Conservation (phyloP, 2,797 vertebrate species). For the Acanthurus lineatus region DNA sequence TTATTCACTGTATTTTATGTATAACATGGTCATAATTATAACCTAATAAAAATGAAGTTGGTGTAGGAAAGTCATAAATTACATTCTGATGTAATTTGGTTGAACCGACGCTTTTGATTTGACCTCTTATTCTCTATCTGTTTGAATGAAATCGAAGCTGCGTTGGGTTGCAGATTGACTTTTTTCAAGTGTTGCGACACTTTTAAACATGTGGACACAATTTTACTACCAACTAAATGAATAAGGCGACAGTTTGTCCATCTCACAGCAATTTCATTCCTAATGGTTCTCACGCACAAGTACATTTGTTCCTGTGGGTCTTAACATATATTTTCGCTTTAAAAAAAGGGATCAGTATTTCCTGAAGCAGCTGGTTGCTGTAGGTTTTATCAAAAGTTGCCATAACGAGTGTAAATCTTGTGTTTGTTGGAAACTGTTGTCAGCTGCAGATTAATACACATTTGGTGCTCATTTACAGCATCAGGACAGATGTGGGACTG, state of each 20-base stretch:
- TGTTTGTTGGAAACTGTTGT: background rate
- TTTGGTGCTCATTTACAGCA: background rate
- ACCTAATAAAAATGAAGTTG: background rate
- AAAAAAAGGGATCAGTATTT: background rate
- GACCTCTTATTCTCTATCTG: background rate
- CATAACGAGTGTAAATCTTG: background rate
- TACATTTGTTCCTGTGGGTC: background rate
- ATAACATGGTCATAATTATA: too few species aligned
- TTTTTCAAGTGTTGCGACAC: too few species aligned
- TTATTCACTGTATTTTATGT: background rate
- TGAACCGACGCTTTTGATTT: background rate
- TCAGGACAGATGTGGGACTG: background rate
- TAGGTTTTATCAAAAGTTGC: background rate
- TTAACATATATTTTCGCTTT: background rate
- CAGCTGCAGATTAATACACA: background rate
- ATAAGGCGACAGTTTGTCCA: too few species aligned
- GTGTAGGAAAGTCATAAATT: background rate
- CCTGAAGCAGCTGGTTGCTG: background rate
- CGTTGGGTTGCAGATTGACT: too few species aligned
- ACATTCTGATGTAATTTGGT: background rate
- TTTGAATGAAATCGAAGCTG: too few species aligned
- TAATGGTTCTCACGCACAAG: too few species aligned
- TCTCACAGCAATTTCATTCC: too few species aligned
- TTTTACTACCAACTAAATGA: too few species aligned
- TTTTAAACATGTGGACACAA: too few species aligned